Conservation (phyloP, 2,797 vertebrate genomes). For the Synanceia verrucosa region DNA sequence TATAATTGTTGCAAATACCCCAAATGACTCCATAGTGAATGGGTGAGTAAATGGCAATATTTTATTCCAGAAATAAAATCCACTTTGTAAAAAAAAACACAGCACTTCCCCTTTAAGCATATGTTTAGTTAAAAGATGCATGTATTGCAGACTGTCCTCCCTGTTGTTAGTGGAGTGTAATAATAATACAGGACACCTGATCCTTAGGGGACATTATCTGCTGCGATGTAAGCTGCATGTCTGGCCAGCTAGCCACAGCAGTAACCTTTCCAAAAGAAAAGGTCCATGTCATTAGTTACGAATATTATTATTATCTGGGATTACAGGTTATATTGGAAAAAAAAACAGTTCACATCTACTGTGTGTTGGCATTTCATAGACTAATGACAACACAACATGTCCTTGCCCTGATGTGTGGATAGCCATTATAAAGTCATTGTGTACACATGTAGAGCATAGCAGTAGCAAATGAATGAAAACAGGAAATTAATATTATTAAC, state of each 20-base stretch:
- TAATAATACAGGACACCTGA: too few relatives aligned
- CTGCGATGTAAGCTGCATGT: neutral
- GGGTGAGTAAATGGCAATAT: too few relatives aligned
- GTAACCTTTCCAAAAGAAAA: neutral
- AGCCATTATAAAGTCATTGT: neutral
- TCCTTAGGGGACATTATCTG: neutral
- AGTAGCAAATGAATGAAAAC: neutral
- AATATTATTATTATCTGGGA: too few relatives aligned
- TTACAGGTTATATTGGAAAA: neutral
- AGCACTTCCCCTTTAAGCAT: too few relatives aligned
- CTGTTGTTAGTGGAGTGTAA: too few relatives aligned
- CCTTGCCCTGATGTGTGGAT: neutral
- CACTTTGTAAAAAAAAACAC: too few relatives aligned
- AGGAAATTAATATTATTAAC: neutral
- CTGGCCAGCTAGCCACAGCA: neutral
- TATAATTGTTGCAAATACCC: too few relatives aligned
- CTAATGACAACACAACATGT: neutral
- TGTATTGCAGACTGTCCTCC: too few relatives aligned
- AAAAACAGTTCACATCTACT: neutral
- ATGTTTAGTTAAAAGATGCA: too few relatives aligned
- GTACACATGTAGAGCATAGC: neutral
- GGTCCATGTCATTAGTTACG: neutral
- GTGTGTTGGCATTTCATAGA: neutral
- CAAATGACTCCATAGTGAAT: too few relatives aligned
- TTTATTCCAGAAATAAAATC: too few relatives aligned